These are phyloP conservation scores for Spinus pinus DNA, from an alignment of 2,797 vertebrate species.

Conservation along the genomic window DNA sequence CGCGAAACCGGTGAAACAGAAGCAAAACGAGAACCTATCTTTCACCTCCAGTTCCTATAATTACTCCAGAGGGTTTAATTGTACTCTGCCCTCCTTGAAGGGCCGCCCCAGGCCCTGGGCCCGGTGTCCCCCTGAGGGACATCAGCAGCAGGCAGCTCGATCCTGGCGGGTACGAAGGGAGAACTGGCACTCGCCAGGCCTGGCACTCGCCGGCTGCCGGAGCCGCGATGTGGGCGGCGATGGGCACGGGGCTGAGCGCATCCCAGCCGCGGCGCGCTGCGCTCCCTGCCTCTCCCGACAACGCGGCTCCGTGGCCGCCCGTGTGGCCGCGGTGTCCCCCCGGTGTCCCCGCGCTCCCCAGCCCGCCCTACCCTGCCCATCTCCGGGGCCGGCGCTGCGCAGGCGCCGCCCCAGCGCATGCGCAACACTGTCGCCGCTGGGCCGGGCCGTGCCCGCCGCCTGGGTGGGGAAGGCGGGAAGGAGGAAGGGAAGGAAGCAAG, in stretches of 20 bases:
- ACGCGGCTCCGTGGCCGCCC: background rate
- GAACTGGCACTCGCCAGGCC: background rate
- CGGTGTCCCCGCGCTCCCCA: fast-evolving
- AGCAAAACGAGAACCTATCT: background rate
- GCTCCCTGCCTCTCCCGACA: background rate
- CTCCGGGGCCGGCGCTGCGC: background rate
- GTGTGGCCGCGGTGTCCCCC: background rate
- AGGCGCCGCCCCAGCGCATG: background rate
- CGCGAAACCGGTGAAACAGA: background rate
- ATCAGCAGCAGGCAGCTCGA: background rate
- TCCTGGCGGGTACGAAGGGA: background rate
- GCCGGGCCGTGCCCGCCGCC: background rate
- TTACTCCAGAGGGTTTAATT: background rate
- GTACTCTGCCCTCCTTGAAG: background rate
- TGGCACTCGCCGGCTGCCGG: background rate
- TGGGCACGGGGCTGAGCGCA: background rate
- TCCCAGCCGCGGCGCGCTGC: background rate
- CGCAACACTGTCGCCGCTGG: background rate
- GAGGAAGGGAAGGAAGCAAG: background rate
- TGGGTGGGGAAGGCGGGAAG: background rate
- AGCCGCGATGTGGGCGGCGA: background rate
- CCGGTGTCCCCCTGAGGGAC: too few relatives aligned
- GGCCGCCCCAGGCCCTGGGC: background rate
- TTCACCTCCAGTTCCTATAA: background rate
- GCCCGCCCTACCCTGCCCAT: background rate